Base-by-base conservation (phyloP, 2,888 invertebrate species). In the Thalpophila matura region DNA sequence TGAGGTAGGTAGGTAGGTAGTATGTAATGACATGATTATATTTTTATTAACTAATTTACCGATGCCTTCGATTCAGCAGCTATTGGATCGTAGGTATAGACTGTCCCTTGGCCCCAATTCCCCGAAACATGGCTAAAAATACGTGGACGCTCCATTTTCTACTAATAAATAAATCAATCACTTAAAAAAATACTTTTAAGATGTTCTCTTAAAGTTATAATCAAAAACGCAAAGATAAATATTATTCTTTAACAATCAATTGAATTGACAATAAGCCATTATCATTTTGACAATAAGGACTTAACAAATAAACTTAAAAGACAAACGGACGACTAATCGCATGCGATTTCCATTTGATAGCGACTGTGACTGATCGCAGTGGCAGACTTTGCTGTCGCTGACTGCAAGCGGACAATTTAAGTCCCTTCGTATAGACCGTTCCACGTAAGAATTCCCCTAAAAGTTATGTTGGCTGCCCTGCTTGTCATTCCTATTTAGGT, bases 151-250 rank as follows among this genome's bases (percentile, higher is more conserved):
- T 27, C 20, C 18, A 43, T 40, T 29, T 29, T 27, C 1, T 38
- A 18, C 6, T 46, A 51, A 20, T 10, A 18, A 47, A 50, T 49
- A 37, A 54, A 59, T 35, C 16, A 47, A 20, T 54, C 40, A 37
- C 70, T 33, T 29, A 74, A 9, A 50, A 43, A 71, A 74, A 68
- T 33, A 22, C 26, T 47, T 49, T n/a, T 20, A 27, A 5, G 22
- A 62, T 54, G 16, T 29, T 38, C 20, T 20, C 40, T n/a, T 43
- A 42, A 51, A 26, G 37, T 7, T 42, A 47, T 24, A 47, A 16
- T 50, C 38, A 46, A 75, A 72, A 69, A 54, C 14, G 26, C n/a
- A n/a, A n/a, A n/a, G n/a, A n/a, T n/a, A n/a, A n/a, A n/a, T n/a
- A n/a, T n/a, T n/a, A n/a, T n/a, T 33, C 9, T 45, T 29, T 31